Base-by-base conservation (phyloP, 2,888 invertebrate genomes). In the Sussaba pulchella region DNA sequence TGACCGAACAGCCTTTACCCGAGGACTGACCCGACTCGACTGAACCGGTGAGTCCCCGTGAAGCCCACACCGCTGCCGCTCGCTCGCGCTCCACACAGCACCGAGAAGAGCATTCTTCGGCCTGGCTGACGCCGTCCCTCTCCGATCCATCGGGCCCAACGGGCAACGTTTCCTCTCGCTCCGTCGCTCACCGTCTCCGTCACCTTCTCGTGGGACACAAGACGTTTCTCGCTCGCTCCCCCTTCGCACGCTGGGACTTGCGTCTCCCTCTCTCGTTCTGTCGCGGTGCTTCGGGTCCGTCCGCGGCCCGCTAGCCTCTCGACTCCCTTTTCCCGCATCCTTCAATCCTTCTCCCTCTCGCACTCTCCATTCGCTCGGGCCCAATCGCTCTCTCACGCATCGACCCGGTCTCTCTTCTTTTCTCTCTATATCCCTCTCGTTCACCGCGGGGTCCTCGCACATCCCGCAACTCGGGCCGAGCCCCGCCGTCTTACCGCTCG, bases 1-100 rank as follows among this genome's bases (percentile, higher is more conserved):
- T 64, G 14, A 70, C 73, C 77, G 73, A 73, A 66, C 73, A 66
- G 74, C 88, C 89, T 90, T 88, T 88, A 87, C 88, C 84, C 86
- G 89, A 88, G 89, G 91, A 90, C 88, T 88, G 91, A 90, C 90
- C 89, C 91, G 89, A 89, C 90, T 90, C 89, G 89, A 92, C 92
- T 91, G 89, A 90, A 85, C 83, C 81, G 66, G 73, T 70, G 84
- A 61, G 69, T 73, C 69, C 73, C 82, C 76, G 79, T 73, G 76
- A 79, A 82, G 85, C 84, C 81, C 81, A 81, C 82, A 63, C 72
- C 31, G 70, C 63, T 73, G 63, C 81, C 63, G 59, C 64, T 64
- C 78, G 64, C 54, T 45, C 69, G 67, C 70, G 61, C 69, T 67
- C 63, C 75, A 67, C 73, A 47, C 67, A 67, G 59, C 61, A 21